Conservation (phyloP, 2,888 invertebrate genomes). For the Hypolimnas misippus region DNA sequence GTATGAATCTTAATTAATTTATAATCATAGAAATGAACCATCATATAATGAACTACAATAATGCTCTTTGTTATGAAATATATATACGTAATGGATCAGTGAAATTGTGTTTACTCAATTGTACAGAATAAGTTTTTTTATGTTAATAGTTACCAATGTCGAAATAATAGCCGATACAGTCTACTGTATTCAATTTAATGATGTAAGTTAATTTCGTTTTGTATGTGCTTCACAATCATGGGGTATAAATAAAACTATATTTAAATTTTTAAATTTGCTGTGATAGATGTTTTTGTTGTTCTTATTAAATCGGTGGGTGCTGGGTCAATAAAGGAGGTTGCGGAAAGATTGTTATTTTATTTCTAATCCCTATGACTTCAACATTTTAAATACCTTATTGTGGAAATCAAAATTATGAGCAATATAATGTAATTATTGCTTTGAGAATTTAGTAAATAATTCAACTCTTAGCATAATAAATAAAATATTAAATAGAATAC, state of each 20-base stretch:
- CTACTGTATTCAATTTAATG: neutral
- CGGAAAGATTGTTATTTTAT: conserved; percentile 52
- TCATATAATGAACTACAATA: conserved; percentile 6
- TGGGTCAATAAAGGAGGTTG: conserved; percentile 76
- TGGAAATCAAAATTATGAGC: too few species aligned
- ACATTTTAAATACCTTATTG: neutral
- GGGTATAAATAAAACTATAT: conserved; percentile 18
- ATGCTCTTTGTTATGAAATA: conserved; percentile 4
- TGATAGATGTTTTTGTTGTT: conserved; percentile 72
- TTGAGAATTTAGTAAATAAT: too few species aligned
- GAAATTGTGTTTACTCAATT: conserved; percentile 6
- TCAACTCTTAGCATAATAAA: too few species aligned
- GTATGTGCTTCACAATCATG: conserved; percentile 5
- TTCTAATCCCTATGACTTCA: neutral
- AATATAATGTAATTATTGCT: too few species aligned
- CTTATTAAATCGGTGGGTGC: conserved; percentile 62
- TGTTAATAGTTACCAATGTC: neutral
- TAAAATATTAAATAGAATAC: too few species aligned
- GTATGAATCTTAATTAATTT: conserved; percentile 5
- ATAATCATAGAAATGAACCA: conserved; percentile 7
- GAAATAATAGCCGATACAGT: neutral
- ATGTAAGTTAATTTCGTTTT: neutral
- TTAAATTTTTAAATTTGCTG: conserved; percentile 61
- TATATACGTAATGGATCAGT: neutral
- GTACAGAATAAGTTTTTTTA: neutral